phyloP scores from a whole-genome alignment of 1,140 invertebrate species.

The Lepidurus packardi region DNA sequence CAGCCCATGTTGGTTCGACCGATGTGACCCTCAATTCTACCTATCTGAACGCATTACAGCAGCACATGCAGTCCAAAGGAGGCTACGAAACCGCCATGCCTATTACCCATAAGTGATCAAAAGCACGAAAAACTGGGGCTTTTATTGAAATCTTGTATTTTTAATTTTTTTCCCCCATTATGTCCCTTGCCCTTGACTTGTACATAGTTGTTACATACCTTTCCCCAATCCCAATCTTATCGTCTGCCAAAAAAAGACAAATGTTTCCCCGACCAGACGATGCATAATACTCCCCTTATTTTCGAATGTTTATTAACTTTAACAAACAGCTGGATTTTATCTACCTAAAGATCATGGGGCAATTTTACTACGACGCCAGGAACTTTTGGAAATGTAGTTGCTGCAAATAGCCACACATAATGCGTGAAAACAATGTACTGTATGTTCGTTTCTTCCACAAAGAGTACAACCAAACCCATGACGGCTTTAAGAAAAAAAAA shows the following conservation, averaged over 20 bases:
- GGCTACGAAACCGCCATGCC: constrained; percentile 67
- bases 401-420: neutral
- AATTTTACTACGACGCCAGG: neutral
- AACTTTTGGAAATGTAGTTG: neutral
- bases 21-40: constrained; percentile 70
- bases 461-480: constrained; percentile 8
- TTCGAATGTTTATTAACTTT: constrained; percentile 19
- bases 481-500: constrained; percentile 20
- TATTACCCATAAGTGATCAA: neutral
- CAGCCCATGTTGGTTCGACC: constrained; percentile 82
- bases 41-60: constrained; percentile 68
- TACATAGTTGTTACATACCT: neutral
- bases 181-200: neutral
- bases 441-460: constrained; percentile 2
- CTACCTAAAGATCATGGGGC: constrained; percentile 1
- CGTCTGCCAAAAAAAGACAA: neutral
- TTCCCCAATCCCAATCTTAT: neutral
- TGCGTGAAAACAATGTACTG: neutral
- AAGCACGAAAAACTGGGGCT: neutral
- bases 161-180: neutral
- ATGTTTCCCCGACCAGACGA: neutral
- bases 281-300: constrained; percentile 8
- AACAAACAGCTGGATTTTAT: neutral
- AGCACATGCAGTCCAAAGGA: constrained; percentile 81
- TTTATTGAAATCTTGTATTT: neutral